Conservation (phyloP, 1,140 invertebrate species). For the Drosophila bocqueti region DNA sequence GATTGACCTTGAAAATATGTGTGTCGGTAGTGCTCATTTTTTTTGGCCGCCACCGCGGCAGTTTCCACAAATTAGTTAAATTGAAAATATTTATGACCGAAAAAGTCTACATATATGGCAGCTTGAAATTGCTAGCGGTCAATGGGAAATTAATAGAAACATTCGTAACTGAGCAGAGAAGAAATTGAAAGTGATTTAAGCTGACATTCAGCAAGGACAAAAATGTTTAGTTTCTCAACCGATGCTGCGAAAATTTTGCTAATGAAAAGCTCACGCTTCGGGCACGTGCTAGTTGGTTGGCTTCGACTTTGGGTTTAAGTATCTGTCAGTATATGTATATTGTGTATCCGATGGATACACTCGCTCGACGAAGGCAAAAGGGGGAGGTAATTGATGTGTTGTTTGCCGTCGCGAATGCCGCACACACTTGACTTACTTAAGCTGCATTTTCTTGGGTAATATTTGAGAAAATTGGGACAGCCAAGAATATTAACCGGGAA, state of each 20-base stretch:
- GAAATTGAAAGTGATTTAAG: conserved; percentile 65
- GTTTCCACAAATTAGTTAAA: conserved; percentile 70
- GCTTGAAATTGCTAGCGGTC: conserved; percentile 19
- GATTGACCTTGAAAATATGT: conserved; percentile 82
- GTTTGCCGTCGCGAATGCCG: not conserved
- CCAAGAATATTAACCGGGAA: conserved; percentile 4
- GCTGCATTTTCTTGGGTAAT: conserved; percentile 34
- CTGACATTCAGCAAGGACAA: conserved; percentile 83
- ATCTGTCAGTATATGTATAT: conserved; percentile 9
- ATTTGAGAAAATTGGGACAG: conserved; percentile 20
- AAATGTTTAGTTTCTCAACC: conserved; percentile 32
- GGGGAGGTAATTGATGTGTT: conserved; percentile 22
- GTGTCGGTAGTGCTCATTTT: conserved; percentile 13
- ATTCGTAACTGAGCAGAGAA: conserved; percentile 4
- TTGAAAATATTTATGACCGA: conserved; percentile 59
- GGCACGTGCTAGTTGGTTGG: conserved; percentile 47
- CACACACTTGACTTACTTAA: conserved; percentile 28
- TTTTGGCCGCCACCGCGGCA: conserved; percentile 19
- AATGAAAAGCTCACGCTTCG: conserved; percentile 61
- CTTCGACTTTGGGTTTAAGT: conserved; percentile 19
- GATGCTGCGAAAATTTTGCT: conserved; percentile 33
- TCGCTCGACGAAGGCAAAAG: not conserved
- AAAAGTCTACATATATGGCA: conserved; percentile 34
- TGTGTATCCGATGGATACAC: conserved; percentile 66
- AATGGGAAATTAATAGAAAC: conserved; percentile 56